Conservation (phyloP, 1,140 invertebrate species). For the Nautilus pompilius region DNA sequence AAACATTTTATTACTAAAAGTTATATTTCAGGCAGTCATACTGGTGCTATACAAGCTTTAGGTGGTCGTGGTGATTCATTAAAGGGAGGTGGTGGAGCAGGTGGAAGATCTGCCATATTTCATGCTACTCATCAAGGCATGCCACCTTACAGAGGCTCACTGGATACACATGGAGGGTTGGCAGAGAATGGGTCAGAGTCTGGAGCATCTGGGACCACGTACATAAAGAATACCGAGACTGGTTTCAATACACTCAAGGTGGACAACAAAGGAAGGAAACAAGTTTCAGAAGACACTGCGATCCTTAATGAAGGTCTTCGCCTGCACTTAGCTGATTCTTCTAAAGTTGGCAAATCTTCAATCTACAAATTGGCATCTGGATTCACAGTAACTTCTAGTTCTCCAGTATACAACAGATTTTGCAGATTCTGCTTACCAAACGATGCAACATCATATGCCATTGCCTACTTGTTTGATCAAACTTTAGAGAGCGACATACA, state of each 20-base stretch:
- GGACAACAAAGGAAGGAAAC: constrained; percentile 27
- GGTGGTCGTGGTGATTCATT: constrained; percentile 27
- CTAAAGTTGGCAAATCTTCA: constrained; percentile 9
- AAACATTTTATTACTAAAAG: too few species aligned
- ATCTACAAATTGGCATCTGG: constrained; percentile 15
- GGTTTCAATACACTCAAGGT: constrained; percentile 20
- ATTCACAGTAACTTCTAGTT: constrained; percentile 17
- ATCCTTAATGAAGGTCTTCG: constrained; percentile 29
- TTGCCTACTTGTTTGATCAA: constrained; percentile 39
- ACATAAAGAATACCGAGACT: constrained; percentile 22
- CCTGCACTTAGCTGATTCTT: constrained; percentile 20
- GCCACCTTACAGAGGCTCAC: constrained; percentile 31
- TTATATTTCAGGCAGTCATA: constrained; percentile 36
- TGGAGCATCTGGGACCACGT: constrained; percentile 34
- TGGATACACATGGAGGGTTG: constrained; percentile 26
- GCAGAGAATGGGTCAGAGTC: constrained; percentile 21
- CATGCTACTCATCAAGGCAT: constrained; percentile 26
- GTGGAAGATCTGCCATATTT: constrained; percentile 38
- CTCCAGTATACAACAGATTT: constrained; percentile 15
- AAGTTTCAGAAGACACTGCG: constrained; percentile 25
- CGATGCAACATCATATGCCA: constrained; percentile 10
- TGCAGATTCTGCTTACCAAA: constrained; percentile 2
- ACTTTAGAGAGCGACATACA: constrained; percentile 13
- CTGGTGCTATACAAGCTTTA: constrained; percentile 31
- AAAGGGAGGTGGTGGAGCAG: constrained; percentile 31